phyloP scores from a whole-genome alignment of 2,113 vertebrate genomes.

The Lanius collurio region DNA sequence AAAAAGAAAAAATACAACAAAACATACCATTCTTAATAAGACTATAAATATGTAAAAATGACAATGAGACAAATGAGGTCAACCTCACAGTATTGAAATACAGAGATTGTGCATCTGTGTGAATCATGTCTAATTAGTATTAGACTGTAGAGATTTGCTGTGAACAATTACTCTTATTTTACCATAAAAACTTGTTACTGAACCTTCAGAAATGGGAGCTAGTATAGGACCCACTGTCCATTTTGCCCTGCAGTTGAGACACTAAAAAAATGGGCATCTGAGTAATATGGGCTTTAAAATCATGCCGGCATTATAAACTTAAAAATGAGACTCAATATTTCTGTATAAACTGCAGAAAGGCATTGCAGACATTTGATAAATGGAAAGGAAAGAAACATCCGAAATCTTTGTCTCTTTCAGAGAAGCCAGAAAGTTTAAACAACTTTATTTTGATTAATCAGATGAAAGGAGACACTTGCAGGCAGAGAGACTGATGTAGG shows the following conservation, averaged over 20 bases:
- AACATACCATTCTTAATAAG: not conserved
- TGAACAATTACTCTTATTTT: not conserved
- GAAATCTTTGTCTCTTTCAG: not conserved
- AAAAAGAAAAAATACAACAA: not conserved
- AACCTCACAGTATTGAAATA: not conserved
- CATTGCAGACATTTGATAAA: not conserved
- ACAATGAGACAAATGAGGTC: not conserved
- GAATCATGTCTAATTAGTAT: not conserved
- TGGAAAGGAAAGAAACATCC: not conserved
- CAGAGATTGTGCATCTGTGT: not conserved
- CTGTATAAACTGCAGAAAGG: not conserved
- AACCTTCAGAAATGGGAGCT: not conserved
- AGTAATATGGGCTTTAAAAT: not conserved
- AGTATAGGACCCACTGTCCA: not conserved
- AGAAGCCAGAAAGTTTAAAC: not conserved
- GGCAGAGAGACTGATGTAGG: not conserved
- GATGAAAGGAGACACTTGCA: not conserved
- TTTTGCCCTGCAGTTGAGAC: not conserved
- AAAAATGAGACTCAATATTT: not conserved
- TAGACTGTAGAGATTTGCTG: not conserved
- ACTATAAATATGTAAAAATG: not conserved
- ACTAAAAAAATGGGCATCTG: not conserved
- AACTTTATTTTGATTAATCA: conserved; percentile 6
- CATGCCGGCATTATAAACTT: not conserved
- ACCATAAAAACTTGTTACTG: not conserved